phyloP scores from a whole-genome alignment of 2,113 vertebrate species.

The Telmatochromis sp. region DNA sequence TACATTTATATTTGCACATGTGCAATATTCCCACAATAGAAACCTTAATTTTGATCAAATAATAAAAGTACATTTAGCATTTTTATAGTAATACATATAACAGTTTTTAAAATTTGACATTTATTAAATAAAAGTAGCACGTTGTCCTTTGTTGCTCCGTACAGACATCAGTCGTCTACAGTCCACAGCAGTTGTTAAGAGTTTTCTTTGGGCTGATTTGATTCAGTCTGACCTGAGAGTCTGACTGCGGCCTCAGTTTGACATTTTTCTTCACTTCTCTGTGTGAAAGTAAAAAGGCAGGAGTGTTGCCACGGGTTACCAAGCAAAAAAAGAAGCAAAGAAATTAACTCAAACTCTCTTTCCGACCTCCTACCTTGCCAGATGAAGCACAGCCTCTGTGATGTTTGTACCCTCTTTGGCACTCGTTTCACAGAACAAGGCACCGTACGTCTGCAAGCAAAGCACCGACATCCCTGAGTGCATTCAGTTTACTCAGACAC shows the following conservation, averaged over 20 bases:
- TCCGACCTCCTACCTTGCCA: constrained; percentile 50
- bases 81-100: background rate
- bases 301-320: background rate
- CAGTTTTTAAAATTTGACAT: background rate
- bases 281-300: background rate
- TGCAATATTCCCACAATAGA: background rate
- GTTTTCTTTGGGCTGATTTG: constrained; percentile 5
- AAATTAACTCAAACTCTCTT: background rate
- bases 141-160: background rate
- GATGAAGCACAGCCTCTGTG: constrained; percentile 68
- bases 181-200: constrained; percentile 44
- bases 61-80: background rate
- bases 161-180: background rate
- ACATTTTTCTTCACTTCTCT: constrained; percentile 66
- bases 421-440: constrained; percentile 75
- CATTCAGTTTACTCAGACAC: background rate
- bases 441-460: constrained; percentile 63
- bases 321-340: background rate
- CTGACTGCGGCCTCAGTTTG: background rate
- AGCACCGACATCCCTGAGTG: background rate
- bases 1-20: background rate
- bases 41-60: constrained; percentile 15
- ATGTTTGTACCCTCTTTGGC: constrained; percentile 70
- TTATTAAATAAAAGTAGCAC: background rate
- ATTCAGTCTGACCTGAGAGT: constrained; percentile 31